A percentile compares a stretch with the other conserved stretches of the same genome.
phyloP scores from a whole-genome alignment of 1,140 invertebrate species.

The Drosophila teissieri region DNA sequence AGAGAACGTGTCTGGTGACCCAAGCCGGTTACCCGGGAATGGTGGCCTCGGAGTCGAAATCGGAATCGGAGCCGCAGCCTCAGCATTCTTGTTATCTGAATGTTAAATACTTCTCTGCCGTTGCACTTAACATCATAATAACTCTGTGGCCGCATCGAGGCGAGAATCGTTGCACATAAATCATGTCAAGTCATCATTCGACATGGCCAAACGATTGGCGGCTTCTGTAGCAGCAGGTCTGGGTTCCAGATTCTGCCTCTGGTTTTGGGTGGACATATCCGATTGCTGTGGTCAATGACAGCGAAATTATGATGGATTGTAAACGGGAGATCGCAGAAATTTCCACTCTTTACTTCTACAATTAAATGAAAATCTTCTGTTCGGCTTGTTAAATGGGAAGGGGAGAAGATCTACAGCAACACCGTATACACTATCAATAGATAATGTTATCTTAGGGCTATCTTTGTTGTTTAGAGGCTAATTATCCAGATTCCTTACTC shows the following conservation, averaged over 20 bases:
- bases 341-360: constrained; percentile 8
- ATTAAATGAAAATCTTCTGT: constrained; percentile 2
- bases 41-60: neutral
- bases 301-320: constrained; percentile 37
- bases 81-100: constrained; percentile 71
- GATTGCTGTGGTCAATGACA: constrained; percentile 32
- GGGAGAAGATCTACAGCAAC: neutral
- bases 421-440: neutral
- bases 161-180: constrained; percentile 52
- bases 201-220: constrained; percentile 32
- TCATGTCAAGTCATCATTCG: constrained; percentile 64
- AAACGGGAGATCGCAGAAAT: constrained; percentile 12
- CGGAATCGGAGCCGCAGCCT: constrained; percentile 31
- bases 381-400: neutral
- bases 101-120: constrained; percentile 73
- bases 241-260: neutral
- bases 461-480: neutral
- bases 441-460: constrained; percentile 22
- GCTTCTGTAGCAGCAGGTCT: constrained; percentile 16
- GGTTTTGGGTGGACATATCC: constrained; percentile 34
- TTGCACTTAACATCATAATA: constrained; percentile 77
- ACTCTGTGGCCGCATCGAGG: constrained; percentile 43
- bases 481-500: neutral
- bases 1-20: constrained; percentile 74
- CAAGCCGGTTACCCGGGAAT: constrained; percentile 46